A percentile compares a stretch with the other conserved stretches of the same genome.
phyloP scores from a whole-genome alignment of 2,113 vertebrate genomes.

The Collichthys lucidus region DNA sequence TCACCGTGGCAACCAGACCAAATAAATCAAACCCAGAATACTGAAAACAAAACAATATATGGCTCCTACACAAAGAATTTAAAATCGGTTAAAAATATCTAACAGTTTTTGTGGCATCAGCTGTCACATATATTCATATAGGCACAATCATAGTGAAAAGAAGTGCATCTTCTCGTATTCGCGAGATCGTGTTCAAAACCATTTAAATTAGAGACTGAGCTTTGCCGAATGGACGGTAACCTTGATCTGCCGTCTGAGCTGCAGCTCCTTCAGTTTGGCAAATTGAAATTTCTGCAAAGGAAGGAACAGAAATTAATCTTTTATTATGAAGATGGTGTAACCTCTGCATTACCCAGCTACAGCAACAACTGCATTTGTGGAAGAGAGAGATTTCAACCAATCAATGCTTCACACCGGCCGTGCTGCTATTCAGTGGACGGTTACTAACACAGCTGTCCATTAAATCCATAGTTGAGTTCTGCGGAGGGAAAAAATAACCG shows the following conservation, averaged over 20 bases:
- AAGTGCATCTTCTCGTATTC: background rate
- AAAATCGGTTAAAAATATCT: background rate
- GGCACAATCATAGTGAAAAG: no score
- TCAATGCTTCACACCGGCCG: background rate
- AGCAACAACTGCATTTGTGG: background rate
- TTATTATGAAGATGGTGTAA: background rate
- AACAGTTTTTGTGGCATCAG: background rate
- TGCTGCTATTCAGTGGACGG: background rate
- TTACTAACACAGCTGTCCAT: constrained; percentile 11
- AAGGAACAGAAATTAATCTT: background rate
- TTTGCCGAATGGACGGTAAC: background rate
- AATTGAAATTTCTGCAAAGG: background rate
- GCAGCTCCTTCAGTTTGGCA: background rate
- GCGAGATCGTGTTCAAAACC: no score
- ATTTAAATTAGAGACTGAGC: background rate
- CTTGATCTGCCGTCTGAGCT: background rate
- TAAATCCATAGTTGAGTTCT: constrained; percentile 2
- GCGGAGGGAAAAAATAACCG: constrained; percentile 9
- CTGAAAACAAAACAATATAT: no score
- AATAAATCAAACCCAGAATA: no score
- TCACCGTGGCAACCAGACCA: no score
- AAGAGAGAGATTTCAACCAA: background rate
- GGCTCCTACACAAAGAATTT: no score
- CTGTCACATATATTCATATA: no score
- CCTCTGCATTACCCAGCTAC: background rate